Conservation (phyloP, 2,888 invertebrate genomes). For the Anorthoa munda region DNA sequence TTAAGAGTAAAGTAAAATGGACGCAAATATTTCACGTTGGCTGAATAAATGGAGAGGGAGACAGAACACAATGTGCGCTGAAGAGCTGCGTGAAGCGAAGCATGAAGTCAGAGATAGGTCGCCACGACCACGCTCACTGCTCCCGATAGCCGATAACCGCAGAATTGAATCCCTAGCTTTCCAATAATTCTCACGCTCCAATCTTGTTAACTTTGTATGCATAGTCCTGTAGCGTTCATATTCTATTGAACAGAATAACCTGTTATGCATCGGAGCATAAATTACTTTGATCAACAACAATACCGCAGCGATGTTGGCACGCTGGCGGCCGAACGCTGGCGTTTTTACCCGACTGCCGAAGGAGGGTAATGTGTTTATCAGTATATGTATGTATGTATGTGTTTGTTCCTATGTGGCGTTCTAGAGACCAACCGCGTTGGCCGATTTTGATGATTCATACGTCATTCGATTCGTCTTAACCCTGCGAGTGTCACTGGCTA, state of each 20-base stretch:
- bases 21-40: conserved; percentile 68
- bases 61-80: conserved; percentile 69
- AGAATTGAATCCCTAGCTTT: conserved; percentile 56
- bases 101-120: conserved; percentile 78
- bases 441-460: no score
- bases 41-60: conserved; percentile 67
- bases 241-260: conserved; percentile 58
- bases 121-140: conserved; percentile 55
- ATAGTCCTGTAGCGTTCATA: conserved; percentile 56
- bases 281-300: conserved; percentile 75
- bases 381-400: no score
- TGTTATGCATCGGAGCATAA: conserved; percentile 69
- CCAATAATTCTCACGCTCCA: conserved; percentile 57
- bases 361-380: no score
- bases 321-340: conserved; percentile 44
- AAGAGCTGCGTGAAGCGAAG: conserved; percentile 73
- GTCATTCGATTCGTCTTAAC: no score
- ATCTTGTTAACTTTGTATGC: conserved; percentile 59
- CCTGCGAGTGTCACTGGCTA: no score
- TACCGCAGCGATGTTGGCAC: conserved; percentile 67
- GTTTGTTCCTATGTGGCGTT: no score
- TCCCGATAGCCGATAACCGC: conserved; percentile 60
- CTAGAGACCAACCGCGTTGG: no score
- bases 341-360: no score
- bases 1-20: conserved; percentile 49